Conservation (phyloP, 2,113 vertebrate genomes). For the Pedionomus torquatus region DNA sequence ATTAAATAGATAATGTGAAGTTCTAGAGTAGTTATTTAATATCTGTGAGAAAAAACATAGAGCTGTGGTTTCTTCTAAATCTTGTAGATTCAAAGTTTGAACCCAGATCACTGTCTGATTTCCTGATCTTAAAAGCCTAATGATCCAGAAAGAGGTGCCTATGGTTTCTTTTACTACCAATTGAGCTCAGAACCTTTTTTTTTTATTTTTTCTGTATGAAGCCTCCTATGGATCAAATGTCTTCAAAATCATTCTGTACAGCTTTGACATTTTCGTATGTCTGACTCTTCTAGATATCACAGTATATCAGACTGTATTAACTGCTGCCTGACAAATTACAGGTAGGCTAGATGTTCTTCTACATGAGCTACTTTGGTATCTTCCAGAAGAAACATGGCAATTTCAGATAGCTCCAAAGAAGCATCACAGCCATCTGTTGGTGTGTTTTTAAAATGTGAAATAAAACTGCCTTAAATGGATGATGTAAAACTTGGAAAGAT, state of each 20-base stretch:
- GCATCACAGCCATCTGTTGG: background rate
- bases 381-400: background rate
- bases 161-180: background rate
- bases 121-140: background rate
- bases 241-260: background rate
- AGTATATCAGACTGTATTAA: background rate
- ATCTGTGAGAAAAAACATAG: background rate
- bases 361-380: background rate
- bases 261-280: background rate
- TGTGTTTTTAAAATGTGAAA: background rate
- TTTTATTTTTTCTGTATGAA: background rate
- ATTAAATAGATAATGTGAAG: background rate
- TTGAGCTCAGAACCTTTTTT: too few species aligned
- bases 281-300: background rate
- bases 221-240: background rate
- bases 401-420: background rate
- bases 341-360: background rate
- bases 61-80: background rate
- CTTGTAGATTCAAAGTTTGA: background rate
- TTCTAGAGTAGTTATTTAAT: background rate
- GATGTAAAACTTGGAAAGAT: background rate
- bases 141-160: background rate
- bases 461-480: background rate
- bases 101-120: background rate
- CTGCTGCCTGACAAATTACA: background rate